Base-by-base conservation (phyloP, 2,888 invertebrate species). In the Nymphalis c-album region DNA sequence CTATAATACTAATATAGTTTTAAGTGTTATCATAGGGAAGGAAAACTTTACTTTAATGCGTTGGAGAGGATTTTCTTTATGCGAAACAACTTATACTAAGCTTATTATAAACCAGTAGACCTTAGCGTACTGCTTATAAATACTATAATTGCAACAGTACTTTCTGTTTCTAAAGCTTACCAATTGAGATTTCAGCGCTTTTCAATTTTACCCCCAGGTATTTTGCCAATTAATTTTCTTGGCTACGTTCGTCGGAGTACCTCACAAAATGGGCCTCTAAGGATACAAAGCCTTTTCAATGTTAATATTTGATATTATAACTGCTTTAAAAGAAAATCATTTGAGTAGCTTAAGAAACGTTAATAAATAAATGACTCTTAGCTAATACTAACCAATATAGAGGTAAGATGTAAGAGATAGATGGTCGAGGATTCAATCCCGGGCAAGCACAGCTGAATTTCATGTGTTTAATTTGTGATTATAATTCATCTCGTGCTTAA, bases 161-260 rank as follows among this genome's bases (percentile, higher is more conserved):
- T 67, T 62, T 48, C 61, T 46, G 61, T 66, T 63, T 58, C 46
- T 40, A 51, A 35, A 58, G 65, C 55, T 22, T 55, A 69, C 65
- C 59, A 69, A 67, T 64, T 67, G 51, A 68, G 66, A 51, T 68
- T 70, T 64, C 63, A 66, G 59, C 66, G 67, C 66, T 64, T 60
- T 71, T 60, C 69, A 73, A 71, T 60, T 58, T 71, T 50, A 68
- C 67, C 73, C 58, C 46, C 64, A 75, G 75, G 75, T 76, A 77
- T 77, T 76, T 76, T 70, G 73, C 73, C 74, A 77, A 81, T 79
- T 78, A 78, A 80, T 77, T 80, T 77, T 66, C 72, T 68, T 70
- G 63, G 69, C 62, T 64, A 58, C 65, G 46, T 68, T 66, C 55
- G 53, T 67, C 60, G 48, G 48, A 50, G 61, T 47, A 60, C 57